Percentiles rank a stretch among this genome's conserved stretches.
phyloP scores from a whole-genome alignment of 2,888 invertebrate species.

The Trichopoda pennipes region DNA sequence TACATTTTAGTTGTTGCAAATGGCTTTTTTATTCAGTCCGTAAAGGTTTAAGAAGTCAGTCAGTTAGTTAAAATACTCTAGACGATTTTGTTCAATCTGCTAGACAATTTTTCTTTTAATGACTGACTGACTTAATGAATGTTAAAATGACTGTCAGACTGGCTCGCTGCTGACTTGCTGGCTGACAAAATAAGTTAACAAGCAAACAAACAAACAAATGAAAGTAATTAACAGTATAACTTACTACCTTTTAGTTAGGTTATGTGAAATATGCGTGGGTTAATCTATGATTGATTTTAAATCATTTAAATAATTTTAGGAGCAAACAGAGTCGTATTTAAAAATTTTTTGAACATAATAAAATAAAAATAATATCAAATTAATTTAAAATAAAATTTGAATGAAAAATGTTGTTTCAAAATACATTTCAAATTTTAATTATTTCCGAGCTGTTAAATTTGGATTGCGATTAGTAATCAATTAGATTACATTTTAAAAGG shows the following conservation, averaged over 20 bases:
- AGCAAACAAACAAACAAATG: neutral
- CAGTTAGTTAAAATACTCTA: constrained; percentile 39
- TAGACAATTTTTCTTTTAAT: constrained; percentile 42
- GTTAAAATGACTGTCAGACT: constrained; percentile 33
- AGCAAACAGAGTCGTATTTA: no score
- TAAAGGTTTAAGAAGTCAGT: constrained; percentile 2
- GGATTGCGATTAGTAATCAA: no score
- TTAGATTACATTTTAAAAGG: no score
- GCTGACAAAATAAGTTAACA: constrained; percentile 2
- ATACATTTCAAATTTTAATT: no score
- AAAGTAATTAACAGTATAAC: constrained; percentile 20
- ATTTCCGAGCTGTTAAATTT: no score
- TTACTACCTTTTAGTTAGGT: constrained; percentile 40
- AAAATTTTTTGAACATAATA: no score
- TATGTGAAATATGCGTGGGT: constrained; percentile 29
- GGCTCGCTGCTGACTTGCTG: constrained; percentile 9
- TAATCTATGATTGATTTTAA: constrained; percentile 27
- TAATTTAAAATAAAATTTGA: no score
- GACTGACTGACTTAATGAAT: constrained; percentile 40
- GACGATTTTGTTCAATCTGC: constrained; percentile 44
- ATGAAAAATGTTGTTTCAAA: no score
- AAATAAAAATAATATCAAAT: no score
- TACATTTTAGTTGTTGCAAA: constrained; percentile 18
- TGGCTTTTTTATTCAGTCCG: constrained; percentile 7
- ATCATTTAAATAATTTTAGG: neutral